phyloP scores from a whole-genome alignment of 2,113 vertebrate genomes.

The Melanostigma gelatinosum region DNA sequence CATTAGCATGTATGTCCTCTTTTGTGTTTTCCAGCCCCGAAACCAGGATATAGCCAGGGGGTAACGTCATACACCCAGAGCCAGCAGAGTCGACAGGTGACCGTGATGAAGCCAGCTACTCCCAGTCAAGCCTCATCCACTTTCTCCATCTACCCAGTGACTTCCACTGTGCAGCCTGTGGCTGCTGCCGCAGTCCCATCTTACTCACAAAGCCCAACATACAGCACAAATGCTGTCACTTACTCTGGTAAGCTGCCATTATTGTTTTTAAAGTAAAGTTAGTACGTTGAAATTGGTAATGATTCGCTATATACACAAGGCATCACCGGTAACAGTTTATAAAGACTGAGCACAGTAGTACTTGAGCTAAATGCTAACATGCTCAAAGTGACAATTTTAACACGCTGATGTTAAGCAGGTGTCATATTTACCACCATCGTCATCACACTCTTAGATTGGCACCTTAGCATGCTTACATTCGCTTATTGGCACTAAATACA shows the following conservation, averaged over 20 bases:
- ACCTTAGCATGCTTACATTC: not conserved
- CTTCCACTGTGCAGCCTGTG: slow-evolving; percentile 94
- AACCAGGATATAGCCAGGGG: slow-evolving; percentile 95
- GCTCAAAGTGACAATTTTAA: not conserved
- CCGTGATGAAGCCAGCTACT: slow-evolving; percentile 96
- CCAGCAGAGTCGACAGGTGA: slow-evolving; percentile 96
- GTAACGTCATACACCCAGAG: slow-evolving; percentile 95
- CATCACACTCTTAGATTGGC: not conserved
- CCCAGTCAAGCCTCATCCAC: slow-evolving; percentile 95
- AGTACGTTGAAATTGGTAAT: not conserved
- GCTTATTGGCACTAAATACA: not conserved
- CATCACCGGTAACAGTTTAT: too few species aligned
- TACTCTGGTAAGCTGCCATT: slow-evolving; percentile 84
- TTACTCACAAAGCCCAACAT: slow-evolving; percentile 96
- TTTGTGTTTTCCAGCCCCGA: slow-evolving; percentile 83
- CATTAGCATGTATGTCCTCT: not conserved
- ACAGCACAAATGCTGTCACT: slow-evolving; percentile 97
- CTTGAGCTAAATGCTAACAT: not conserved
- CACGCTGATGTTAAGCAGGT: not conserved
- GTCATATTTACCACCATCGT: not conserved
- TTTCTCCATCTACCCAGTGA: slow-evolving; percentile 97
- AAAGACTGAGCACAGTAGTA: not conserved
- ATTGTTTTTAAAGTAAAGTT: not conserved
- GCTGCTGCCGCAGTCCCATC: slow-evolving; percentile 94
- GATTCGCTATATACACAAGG: not conserved